A percentile compares a stretch with the other conserved stretches of the same genome.
These are phyloP conservation scores for Anorthoa munda DNA, from an alignment of 2,888 invertebrate genomes.

Conservation along the genomic window DNA sequence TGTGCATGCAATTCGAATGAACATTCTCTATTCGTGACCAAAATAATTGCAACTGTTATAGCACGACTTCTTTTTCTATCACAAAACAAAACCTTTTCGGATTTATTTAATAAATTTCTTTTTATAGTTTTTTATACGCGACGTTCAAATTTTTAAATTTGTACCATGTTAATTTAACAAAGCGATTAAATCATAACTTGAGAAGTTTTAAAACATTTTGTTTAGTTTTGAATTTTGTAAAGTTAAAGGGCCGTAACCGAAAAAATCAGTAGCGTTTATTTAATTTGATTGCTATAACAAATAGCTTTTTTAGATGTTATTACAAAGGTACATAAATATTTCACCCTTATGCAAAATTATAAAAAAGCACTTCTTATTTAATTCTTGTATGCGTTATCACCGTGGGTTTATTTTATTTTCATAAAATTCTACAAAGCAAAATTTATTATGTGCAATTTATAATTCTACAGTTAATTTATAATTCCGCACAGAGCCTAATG, in stretches of 20 bases:
- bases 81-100: conserved; percentile 1
- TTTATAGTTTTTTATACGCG: not conserved
- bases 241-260: not conserved
- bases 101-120: not conserved
- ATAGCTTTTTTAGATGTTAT: conserved; percentile 1
- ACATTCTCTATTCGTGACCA: conserved; percentile 4
- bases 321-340: not conserved
- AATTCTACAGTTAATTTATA: not conserved
- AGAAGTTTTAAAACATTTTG: not conserved
- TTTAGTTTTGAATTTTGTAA: not conserved
- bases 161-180: not conserved
- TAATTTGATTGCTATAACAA: not conserved
- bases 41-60: conserved; percentile 1
- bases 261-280: not conserved
- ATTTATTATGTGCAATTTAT: not conserved
- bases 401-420: not conserved
- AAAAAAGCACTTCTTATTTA: not conserved
- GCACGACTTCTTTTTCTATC: conserved; percentile 25
- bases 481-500: not conserved
- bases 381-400: not conserved
- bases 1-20: not conserved
- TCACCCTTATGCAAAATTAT: not conserved
- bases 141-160: not conserved
- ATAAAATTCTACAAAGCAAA: not conserved
- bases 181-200: not conserved